Conservation (phyloP, 2,113 vertebrate species). For the Chionomys nivalis region DNA sequence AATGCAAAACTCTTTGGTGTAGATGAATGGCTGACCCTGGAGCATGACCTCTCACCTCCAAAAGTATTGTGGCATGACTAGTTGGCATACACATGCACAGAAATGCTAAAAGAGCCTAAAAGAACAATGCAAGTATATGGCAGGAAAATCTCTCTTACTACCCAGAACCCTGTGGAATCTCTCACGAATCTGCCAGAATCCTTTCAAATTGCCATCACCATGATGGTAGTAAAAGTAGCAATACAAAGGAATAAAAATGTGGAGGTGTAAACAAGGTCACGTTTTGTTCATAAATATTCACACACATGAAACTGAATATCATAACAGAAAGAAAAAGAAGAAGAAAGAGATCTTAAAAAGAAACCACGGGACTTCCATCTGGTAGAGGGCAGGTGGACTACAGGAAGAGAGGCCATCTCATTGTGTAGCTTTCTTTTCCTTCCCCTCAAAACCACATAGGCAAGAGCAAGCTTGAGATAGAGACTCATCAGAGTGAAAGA, state of each 20-base stretch:
- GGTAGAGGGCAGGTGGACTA: no score
- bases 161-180: background rate
- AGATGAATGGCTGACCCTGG: background rate
- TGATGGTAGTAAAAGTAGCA: background rate
- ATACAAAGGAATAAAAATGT: background rate
- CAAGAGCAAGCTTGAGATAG: background rate
- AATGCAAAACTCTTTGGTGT: background rate
- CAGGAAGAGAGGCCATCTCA: no score
- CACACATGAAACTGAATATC: background rate
- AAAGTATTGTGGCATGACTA: background rate
- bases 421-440: background rate
- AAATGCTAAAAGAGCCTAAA: background rate
- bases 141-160: background rate
- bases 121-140: background rate
- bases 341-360: background rate
- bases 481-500: slow-evolving; percentile 38
- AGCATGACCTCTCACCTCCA: background rate
- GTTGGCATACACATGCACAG: background rate
- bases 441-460: background rate
- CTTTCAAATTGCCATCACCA: background rate
- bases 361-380: background rate
- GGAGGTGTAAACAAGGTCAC: background rate
- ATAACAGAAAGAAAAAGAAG: background rate
- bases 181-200: background rate
- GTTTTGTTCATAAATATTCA: background rate